phyloP scores from a whole-genome alignment of 2,797 vertebrate genomes.

The Aplochiton taeniatus region DNA sequence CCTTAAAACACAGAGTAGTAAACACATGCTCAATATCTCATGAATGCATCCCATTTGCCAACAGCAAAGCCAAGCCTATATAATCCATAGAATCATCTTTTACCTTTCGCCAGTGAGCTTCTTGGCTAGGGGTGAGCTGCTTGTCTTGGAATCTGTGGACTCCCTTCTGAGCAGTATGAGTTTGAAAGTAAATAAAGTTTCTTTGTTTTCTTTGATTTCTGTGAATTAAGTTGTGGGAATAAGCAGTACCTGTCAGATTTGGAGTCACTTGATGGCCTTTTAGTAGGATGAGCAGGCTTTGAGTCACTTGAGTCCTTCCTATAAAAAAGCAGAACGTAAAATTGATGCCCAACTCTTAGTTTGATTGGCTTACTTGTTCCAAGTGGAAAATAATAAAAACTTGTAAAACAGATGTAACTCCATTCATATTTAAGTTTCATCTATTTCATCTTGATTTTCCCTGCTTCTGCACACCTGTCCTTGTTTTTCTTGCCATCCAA shows the following conservation, averaged over 20 bases:
- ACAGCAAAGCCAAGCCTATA: too few relatives aligned
- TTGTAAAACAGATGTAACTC: too few relatives aligned
- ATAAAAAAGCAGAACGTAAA: conserved; percentile 18
- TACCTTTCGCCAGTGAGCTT: conserved; percentile 82
- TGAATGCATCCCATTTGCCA: background rate
- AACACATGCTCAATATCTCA: background rate
- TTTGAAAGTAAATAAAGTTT: too few relatives aligned
- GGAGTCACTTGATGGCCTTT: conserved; percentile 62
- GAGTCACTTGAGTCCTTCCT: conserved; percentile 75
- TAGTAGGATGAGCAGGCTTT: conserved; percentile 58
- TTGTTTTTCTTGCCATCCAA: conserved; percentile 73
- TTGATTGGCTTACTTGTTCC: too few relatives aligned
- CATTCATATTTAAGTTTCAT: background rate
- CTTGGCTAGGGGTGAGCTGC: conserved; percentile 68
- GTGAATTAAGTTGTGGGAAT: background rate
- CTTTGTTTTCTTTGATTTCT: too few relatives aligned
- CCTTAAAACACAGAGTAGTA: conserved; percentile 45
- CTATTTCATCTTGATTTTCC: background rate
- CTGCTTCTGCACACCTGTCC: conserved; percentile 67
- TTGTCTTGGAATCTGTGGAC: conserved; percentile 80
- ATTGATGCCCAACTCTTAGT: too few relatives aligned
- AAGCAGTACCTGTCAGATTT: conserved; percentile 69
- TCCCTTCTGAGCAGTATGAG: conserved; percentile 74
- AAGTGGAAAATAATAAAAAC: too few relatives aligned
- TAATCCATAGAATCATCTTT: conserved; percentile 2